phyloP scores from a whole-genome alignment of 1,140 invertebrate species.

The Hyles vespertilio region DNA sequence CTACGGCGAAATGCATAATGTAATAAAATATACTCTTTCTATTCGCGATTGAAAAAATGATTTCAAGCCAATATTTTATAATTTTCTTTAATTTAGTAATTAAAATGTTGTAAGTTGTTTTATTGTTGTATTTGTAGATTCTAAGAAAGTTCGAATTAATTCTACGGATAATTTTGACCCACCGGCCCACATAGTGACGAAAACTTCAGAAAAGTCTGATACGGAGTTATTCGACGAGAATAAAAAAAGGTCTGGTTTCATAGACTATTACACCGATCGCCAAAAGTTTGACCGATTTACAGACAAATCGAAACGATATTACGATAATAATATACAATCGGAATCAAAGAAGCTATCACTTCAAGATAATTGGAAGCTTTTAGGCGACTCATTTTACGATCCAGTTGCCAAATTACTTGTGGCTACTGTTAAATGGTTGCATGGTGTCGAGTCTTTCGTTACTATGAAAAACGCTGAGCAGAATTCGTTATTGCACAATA shows the following conservation, averaged over 20 bases:
- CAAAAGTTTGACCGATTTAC: not conserved
- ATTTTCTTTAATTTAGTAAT: no score
- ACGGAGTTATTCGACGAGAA: not conserved
- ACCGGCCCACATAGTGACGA: constrained; percentile 18
- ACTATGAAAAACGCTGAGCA: constrained; percentile 85
- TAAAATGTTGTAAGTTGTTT: no score
- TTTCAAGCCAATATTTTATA: no score
- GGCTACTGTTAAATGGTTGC: constrained; percentile 85
- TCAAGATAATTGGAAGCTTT: constrained; percentile 69
- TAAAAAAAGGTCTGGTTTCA: not conserved
- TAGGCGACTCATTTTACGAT: constrained; percentile 76
- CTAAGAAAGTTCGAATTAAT: constrained; percentile 7
- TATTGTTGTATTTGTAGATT: constrained; percentile 16
- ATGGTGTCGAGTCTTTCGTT: constrained; percentile 84
- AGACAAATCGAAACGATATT: constrained; percentile 18
- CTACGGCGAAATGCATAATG: no score
- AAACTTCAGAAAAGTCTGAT: constrained; percentile 11
- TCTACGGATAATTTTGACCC: constrained; percentile 20
- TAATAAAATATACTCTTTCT: no score
- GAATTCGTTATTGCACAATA: constrained; percentile 82
- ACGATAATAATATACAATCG: constrained; percentile 20
- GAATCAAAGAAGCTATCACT: constrained; percentile 3
- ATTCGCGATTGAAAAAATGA: no score
- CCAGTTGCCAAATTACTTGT: constrained; percentile 87
- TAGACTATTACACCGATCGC: not conserved